A percentile compares a stretch with the other conserved stretches of the same genome.
These are phyloP conservation scores for Cynopterus brachyotis DNA, from an alignment of 2,113 vertebrate species.

Conservation along the genomic window DNA sequence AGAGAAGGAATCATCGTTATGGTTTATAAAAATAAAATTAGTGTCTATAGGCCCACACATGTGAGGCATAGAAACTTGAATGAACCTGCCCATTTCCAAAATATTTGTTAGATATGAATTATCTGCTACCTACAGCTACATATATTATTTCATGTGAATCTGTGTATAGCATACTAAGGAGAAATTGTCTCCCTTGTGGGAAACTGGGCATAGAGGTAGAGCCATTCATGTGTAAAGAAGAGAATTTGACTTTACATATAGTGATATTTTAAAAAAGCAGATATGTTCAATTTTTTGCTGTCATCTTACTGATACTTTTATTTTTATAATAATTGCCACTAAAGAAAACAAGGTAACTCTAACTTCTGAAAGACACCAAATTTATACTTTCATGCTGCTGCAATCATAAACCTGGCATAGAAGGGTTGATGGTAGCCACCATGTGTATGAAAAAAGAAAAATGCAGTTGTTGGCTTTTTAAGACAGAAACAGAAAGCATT, in stretches of 20 bases:
- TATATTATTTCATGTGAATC: not conserved
- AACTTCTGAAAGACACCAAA: not conserved
- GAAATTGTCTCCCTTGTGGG: not conserved
- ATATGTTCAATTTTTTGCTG: not conserved
- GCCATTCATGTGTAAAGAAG: not conserved
- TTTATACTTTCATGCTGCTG: not conserved
- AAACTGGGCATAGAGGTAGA: not conserved
- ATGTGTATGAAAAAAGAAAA: conserved; percentile 42
- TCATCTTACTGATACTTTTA: not conserved
- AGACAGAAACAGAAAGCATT: not conserved
- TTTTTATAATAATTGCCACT: not conserved
- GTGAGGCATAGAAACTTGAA: not conserved
- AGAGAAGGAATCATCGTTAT: not conserved
- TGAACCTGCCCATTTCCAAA: not conserved
- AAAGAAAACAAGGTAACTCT: conserved; percentile 7
- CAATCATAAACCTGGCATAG: not conserved
- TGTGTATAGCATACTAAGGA: not conserved
- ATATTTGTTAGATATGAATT: conserved; percentile 10
- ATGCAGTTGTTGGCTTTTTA: not conserved
- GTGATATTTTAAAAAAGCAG: conserved; percentile 6
- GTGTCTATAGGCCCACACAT: not conserved
- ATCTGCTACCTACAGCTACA: not conserved
- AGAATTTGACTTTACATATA: not conserved
- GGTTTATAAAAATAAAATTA: conserved; percentile 8
- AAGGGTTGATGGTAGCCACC: not conserved